phyloP scores from a whole-genome alignment of 2,888 invertebrate species.

The Gisinianus flammeolus region DNA sequence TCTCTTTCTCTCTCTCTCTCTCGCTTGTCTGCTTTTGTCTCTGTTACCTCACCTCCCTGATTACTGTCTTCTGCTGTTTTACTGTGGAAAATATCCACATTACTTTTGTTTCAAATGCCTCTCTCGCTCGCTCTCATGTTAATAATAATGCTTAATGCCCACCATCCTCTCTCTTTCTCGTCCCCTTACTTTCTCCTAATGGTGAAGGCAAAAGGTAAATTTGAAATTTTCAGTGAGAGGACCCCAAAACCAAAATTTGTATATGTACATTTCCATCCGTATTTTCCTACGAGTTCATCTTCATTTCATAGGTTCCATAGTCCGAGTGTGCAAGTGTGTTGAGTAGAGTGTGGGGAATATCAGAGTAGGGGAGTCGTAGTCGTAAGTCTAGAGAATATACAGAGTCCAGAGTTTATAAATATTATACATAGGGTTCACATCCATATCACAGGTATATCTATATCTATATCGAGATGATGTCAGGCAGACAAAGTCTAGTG shows the following conservation, averaged over 20 bases:
- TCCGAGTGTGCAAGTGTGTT: background rate
- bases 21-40: background rate
- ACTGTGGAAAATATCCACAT: background rate
- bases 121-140: background rate
- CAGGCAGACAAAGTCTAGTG: too few species aligned
- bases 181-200: background rate
- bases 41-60: background rate
- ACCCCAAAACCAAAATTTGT: background rate
- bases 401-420: too few species aligned
- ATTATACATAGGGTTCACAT: background rate
- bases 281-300: conserved; percentile 21
- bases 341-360: background rate
- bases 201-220: conserved; percentile 20
- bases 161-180: too few species aligned
- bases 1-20: background rate
- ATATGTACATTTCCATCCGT: too few species aligned
- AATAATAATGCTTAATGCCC: conserved; percentile 19
- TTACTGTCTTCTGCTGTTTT: too few species aligned
- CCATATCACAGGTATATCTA: too few species aligned
- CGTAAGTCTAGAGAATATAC: too few species aligned
- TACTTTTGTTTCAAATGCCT: background rate
- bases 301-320: too few species aligned
- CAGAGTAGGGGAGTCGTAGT: too few species aligned
- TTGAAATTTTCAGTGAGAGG: background rate
- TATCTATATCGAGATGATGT: too few species aligned